Base-by-base conservation (phyloP, 2,888 invertebrate species). In the Carcina quercana region DNA sequence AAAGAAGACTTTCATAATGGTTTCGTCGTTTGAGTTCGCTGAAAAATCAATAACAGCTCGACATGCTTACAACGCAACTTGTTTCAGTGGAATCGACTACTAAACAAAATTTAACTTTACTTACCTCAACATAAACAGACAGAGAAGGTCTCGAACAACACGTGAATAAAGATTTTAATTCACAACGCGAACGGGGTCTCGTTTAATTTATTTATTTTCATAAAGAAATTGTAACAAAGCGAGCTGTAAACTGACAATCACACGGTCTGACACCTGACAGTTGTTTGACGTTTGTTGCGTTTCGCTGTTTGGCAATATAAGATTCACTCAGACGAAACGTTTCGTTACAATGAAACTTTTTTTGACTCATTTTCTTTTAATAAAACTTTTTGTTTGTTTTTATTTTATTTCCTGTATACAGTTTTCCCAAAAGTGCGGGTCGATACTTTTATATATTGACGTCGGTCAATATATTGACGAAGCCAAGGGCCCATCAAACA, bases 31-130 rank as follows among this genome's bases (percentile, higher is more conserved):
- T 30, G 25, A 36, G 29, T 32, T 12, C 26, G 35, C 47, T 50
- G 56, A 61, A 63, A 63, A 63, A 62, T 63, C 64, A 59, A 64
- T 64, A 64, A 56, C 50, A 60, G 42, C 38, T 36, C 38, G 38
- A 34, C 31, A 37, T 25, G 26, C 22, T 30, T 25, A 32, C 37
- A 45, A 37, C 40, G 32, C 30, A 37, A 35, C 36, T 36, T 45
- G 42, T 41, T 49, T 47, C 35, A 42, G 38, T 28, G 38, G 53
- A 54, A 37, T 34, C 42, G 40, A 28, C 22, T 32, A 36, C 21
- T 36, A 32, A 29, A 44, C 34, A 30, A 24, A 40, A 37, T 28
- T 43, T 43, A 37, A 24, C 13, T 22, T 15, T 8, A 60, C 65
- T 66, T 59, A 67, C 67, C 65, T 51, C 56, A 57, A 45, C 47